Base-by-base conservation (phyloP, 2,797 vertebrate species). In the Lepilemur septentrionalis region DNA sequence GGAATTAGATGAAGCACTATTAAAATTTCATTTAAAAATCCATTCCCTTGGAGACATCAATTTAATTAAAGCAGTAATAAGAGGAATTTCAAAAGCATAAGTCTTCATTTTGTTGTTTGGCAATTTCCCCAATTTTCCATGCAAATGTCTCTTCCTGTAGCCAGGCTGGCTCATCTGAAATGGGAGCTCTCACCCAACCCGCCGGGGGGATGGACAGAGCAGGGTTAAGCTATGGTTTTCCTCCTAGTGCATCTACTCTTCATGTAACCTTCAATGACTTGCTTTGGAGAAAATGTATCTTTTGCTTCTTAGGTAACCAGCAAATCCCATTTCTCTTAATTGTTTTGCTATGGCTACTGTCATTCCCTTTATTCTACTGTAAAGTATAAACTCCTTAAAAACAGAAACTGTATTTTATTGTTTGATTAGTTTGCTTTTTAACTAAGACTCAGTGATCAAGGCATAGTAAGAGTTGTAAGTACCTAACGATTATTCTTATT, bases 21-120 rank as follows among this genome's bases (percentile, higher is more conserved):
- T 89, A 89, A 95, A 52, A 95, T 89, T 95, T 94, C 96, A 91
- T 87, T 92, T 93, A 79, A 91, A 96, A 95, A 79, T 32, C 61
- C 85, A 95, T 89, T 93, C 65, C 90, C 70, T 93, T 89, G 85
- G 93, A 97, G 96, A 96, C 59, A 89, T 73, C 76, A 76, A 75
- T 93, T 89, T 96, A 95, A 94, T 95, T 82, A 97, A 89, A 82
- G 69, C 28, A 61, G 52, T n/a, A 55, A 73, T 72, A 91, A 59
- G 69, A 94, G 80, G 46, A 89, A 94, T 46, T 93, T 90, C 72
- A 65, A 94, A 97, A 96, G 94, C 41, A 52, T 69, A 90, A 61
- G 25, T 95, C 87, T 96, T 96, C 76, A 86, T 73, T 96, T 80
- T 92, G 72, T 73, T 96, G 80, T 79, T 67, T 76, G 92, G 63